These are phyloP conservation scores for Meteorus cinctellus DNA, from an alignment of 2,888 invertebrate species.

Conservation along the genomic window DNA sequence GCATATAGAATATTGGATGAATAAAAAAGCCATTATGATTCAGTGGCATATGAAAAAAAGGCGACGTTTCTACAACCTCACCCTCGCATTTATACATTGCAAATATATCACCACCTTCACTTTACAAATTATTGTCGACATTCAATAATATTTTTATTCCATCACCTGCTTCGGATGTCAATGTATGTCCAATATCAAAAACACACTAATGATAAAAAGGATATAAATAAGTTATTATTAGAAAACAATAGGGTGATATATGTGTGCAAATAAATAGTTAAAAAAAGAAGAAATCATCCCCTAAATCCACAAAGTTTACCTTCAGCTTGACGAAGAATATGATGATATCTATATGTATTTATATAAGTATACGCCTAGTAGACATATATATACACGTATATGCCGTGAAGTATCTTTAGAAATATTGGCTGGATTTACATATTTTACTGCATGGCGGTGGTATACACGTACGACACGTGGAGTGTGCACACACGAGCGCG, in stretches of 20 bases:
- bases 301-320: constrained; percentile 11
- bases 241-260: neutral
- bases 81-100: neutral
- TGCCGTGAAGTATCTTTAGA: constrained; percentile 64
- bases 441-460: constrained; percentile 66
- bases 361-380: neutral
- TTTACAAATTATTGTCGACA: neutral
- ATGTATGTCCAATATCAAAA: no score
- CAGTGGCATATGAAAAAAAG: no score
- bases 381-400: neutral
- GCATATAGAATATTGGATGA: no score
- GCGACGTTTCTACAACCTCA: neutral
- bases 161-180: neutral
- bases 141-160: neutral
- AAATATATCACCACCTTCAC: neutral
- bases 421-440: constrained; percentile 73
- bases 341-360: neutral
- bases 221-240: neutral
- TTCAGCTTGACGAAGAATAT: neutral
- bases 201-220: neutral
- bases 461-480: constrained; percentile 57
- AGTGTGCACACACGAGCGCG: constrained; percentile 41
- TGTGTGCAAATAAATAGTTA: neutral
- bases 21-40: no score
- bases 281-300: neutral